A percentile compares a stretch with the other conserved stretches of the same genome.
phyloP scores from a whole-genome alignment of 1,140 invertebrate genomes.

The Tetragonula clypearis region DNA sequence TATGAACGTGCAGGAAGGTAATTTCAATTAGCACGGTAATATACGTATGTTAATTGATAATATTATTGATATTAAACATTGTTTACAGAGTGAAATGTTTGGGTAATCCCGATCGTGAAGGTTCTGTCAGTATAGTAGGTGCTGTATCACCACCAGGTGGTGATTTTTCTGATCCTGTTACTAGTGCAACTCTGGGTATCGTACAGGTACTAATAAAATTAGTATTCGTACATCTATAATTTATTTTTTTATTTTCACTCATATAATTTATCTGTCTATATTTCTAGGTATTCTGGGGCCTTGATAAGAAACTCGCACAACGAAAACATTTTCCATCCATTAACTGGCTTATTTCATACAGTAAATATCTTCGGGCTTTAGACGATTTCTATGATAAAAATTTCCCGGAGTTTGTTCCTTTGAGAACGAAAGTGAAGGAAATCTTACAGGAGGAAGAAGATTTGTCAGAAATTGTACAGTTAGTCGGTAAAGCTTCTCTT shows the following conservation, averaged over 20 bases:
- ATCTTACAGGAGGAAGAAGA: conserved; percentile 99
- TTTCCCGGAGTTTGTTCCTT: conserved; percentile 98
- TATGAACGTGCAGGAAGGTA: conserved; percentile 97
- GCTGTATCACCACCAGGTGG: conserved; percentile 99
- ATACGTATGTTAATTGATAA: not conserved
- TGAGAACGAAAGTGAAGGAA: conserved; percentile 96
- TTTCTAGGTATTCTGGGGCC: conserved; percentile 96
- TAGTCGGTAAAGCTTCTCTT: conserved; percentile 99
- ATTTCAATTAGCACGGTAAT: not conserved
- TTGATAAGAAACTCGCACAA: conserved; percentile 99
- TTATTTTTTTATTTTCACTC: not conserved
- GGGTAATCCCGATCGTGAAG: conserved; percentile 98
- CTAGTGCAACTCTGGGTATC: conserved; percentile 99
- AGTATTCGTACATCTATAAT: not conserved
- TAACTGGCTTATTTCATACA: conserved; percentile 99
- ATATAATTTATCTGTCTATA: conserved; percentile 12
- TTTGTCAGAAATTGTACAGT: conserved; percentile 99
- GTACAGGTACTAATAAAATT: conserved; percentile 86
- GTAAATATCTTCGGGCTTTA: conserved; percentile 98
- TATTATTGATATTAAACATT: not conserved
- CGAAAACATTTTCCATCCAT: conserved; percentile 99
- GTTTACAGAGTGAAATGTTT: conserved; percentile 94
- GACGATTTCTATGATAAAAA: conserved; percentile 99
- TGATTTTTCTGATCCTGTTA: conserved; percentile 99
- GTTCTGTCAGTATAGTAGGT: conserved; percentile 99